Conservation (phyloP, 1,140 invertebrate species). For the Pseudomyrmex dendroicus region DNA sequence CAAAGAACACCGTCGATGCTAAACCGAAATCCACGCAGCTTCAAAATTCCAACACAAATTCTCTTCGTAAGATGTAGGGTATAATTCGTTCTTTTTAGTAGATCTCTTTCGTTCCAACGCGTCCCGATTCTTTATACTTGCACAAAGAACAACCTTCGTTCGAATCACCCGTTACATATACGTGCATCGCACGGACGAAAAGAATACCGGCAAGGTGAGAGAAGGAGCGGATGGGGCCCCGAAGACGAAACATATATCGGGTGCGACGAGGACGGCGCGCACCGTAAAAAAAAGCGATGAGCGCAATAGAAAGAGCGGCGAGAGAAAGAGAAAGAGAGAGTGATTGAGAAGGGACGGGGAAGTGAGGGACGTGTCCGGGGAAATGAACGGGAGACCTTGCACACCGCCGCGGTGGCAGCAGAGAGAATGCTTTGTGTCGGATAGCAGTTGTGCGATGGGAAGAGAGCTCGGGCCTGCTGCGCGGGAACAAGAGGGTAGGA, state of each 20-base stretch:
- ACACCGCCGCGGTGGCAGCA: conserved; percentile 53
- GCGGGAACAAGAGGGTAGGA: conserved; percentile 16
- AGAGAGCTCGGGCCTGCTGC: conserved; percentile 60
- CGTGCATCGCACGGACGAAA: conserved; percentile 67
- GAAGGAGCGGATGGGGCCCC: conserved; percentile 55
- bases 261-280: conserved; percentile 39
- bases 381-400: conserved; percentile 74
- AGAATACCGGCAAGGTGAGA: conserved; percentile 70
- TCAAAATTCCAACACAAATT: not conserved
- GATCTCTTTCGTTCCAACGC: no score
- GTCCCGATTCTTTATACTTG: not conserved
- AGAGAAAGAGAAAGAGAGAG: conserved; percentile 45
- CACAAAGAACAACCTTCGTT: conserved; percentile 10
- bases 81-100: conserved; percentile 10
- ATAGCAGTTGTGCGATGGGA: conserved; percentile 60
- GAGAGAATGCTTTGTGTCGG: conserved; percentile 73
- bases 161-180: conserved; percentile 64
- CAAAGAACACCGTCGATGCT: not conserved
- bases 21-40: not conserved
- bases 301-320: conserved; percentile 47
- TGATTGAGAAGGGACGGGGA: conserved; percentile 1
- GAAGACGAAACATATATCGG: conserved; percentile 48
- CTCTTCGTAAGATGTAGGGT: not conserved
- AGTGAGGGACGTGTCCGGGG: conserved; percentile 50
- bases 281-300: conserved; percentile 55